These are phyloP conservation scores for Diarsia rubi DNA, from an alignment of 2,888 invertebrate species.

Conservation along the genomic window DNA sequence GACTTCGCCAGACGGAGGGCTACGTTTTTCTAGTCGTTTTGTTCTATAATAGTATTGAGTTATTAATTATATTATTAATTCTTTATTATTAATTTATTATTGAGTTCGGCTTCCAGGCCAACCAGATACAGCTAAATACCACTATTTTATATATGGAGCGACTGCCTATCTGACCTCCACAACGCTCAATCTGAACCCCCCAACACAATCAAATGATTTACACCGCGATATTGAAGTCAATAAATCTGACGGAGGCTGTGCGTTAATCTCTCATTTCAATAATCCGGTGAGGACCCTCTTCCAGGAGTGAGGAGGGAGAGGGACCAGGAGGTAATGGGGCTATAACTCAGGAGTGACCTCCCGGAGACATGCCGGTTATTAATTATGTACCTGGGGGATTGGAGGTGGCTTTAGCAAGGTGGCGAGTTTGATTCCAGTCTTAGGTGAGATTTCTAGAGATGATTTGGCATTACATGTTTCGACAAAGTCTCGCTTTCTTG, in stretches of 20 bases:
- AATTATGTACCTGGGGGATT: conserved; percentile 54
- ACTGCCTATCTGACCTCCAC: neutral
- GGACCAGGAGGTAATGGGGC: conserved; percentile 59
- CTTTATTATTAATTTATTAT: too few species aligned
- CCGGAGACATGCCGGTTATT: conserved; percentile 59
- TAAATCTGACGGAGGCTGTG: conserved; percentile 56
- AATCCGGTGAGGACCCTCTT: conserved; percentile 55
- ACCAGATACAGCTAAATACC: neutral
- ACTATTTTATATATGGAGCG: neutral
- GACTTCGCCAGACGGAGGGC: too few species aligned
- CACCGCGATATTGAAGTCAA: conserved; percentile 57
- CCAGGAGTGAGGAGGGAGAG: conserved; percentile 30
- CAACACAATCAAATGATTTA: conserved; percentile 47
- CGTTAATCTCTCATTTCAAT: conserved; percentile 71
- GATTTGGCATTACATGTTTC: neutral
- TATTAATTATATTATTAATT: too few species aligned
- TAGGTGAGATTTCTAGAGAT: neutral
- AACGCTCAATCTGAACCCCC: neutral
- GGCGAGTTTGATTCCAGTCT: conserved; percentile 7
- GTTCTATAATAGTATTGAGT: too few species aligned
- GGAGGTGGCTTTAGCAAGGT: conserved; percentile 6
- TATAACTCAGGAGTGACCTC: conserved; percentile 65
- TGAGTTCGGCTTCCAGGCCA: neutral
- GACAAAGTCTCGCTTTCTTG: neutral
- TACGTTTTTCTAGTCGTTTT: too few species aligned